These are phyloP conservation scores for Harmothoe impar DNA, from an alignment of 2,888 invertebrate species.

Conservation along the genomic window DNA sequence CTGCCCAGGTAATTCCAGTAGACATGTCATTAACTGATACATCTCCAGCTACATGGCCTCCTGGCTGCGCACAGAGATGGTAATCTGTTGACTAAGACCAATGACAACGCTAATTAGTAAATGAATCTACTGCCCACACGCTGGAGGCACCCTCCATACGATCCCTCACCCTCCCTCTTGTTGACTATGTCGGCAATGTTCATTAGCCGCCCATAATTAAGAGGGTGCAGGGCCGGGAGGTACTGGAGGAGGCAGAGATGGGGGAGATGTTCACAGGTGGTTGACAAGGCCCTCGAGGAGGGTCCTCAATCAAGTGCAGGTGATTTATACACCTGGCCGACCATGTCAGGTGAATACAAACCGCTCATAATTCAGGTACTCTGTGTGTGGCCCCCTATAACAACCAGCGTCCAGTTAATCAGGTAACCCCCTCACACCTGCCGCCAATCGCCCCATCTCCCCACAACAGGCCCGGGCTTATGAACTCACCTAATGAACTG, in stretches of 20 bases:
- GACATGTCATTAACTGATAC: no score
- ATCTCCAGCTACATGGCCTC: no score
- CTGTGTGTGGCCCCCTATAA: not conserved
- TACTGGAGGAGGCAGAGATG: not conserved
- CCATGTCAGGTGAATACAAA: not conserved
- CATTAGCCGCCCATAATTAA: constrained; percentile 21
- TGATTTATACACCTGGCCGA: constrained; percentile 28
- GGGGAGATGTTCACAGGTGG: constrained; percentile 28
- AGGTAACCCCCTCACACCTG: no score
- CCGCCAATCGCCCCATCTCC: no score
- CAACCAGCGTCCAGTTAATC: not conserved
- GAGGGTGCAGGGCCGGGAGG: not conserved
- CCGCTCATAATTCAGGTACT: not conserved
- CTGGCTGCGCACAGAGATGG: not conserved
- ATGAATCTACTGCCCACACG: not conserved
- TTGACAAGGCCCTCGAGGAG: constrained; percentile 8
- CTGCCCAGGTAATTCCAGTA: no score
- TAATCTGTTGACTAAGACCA: not conserved
- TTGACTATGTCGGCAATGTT: not conserved
- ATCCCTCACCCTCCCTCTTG: not conserved
- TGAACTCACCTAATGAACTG: not conserved
- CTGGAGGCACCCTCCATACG: not conserved
- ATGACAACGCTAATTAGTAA: constrained; percentile 31
- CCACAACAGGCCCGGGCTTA: not conserved
- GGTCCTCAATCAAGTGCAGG: not conserved